Evolutionary conservation across 2,797 vertebrate species (phyloP).

Genomic region (Botia kubotai): DNA sequence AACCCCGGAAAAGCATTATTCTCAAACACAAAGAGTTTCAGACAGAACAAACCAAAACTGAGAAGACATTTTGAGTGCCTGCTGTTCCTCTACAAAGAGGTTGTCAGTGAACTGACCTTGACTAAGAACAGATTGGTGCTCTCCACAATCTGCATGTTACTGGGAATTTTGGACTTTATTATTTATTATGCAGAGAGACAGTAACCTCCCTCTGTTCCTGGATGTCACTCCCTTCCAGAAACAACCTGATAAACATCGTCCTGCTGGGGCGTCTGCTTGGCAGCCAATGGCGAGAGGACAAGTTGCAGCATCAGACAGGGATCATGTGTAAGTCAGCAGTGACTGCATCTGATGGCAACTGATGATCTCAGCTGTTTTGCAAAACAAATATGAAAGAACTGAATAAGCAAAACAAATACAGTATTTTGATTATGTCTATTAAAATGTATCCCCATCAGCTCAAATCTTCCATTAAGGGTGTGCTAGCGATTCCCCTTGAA

Average conservation of each 20-base stretch:
- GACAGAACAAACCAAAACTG: not conserved
- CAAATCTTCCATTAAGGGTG: no score
- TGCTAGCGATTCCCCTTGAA: no score
- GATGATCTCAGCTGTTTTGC: slow-evolving; percentile 66
- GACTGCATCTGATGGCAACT: slow-evolving; percentile 62
- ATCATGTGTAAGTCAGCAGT: slow-evolving; percentile 73
- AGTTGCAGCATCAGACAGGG: slow-evolving; percentile 64
- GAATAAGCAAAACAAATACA: slow-evolving; percentile 9
- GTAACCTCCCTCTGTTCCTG: slow-evolving; percentile 54
- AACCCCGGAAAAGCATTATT: no score
- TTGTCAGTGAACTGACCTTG: slow-evolving; percentile 18
- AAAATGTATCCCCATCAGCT: no score
- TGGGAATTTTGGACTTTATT: slow-evolving; percentile 4
- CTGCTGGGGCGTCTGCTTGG: slow-evolving; percentile 34
- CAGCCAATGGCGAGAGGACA: slow-evolving; percentile 78
- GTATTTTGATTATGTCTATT: not conserved
- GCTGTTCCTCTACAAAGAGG: not conserved
- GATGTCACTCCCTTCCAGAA: slow-evolving; percentile 53
- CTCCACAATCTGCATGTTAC: not conserved
- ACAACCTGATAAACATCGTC: slow-evolving; percentile 64
- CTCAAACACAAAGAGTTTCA: not conserved
- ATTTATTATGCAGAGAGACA: slow-evolving; percentile 26
- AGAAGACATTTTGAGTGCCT: not conserved
- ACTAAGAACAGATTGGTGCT: not conserved
- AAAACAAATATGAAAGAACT: slow-evolving; percentile 69